Conservation (phyloP, 2,113 vertebrate genomes). For the Calyptomena viridis region DNA sequence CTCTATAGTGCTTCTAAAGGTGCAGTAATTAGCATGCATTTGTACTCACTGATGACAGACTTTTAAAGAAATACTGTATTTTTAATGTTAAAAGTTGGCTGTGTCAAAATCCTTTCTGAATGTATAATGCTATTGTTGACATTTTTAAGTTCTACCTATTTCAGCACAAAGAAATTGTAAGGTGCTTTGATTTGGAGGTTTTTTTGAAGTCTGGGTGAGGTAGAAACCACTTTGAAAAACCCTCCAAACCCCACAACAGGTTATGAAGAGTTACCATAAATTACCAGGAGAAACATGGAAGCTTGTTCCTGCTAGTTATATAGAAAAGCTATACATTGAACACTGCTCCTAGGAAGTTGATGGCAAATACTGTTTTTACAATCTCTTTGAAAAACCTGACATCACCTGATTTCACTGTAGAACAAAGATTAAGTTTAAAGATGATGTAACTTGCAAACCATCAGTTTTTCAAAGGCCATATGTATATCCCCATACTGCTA, state of each 20-base stretch:
- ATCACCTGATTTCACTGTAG: background rate
- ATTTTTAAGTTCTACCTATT: background rate
- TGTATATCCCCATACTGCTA: background rate
- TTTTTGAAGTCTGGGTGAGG: background rate
- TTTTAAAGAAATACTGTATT: background rate
- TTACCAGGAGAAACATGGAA: background rate
- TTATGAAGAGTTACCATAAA: background rate
- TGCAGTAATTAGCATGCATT: accelerated
- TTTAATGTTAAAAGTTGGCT: background rate
- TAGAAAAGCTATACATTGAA: background rate
- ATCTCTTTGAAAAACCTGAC: background rate
- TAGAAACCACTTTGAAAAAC: background rate
- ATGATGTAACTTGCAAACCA: background rate
- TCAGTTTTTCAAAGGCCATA: background rate
- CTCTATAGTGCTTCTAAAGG: background rate
- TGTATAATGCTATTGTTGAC: background rate
- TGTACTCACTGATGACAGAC: background rate
- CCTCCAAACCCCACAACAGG: background rate
- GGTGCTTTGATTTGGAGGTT: too few relatives aligned
- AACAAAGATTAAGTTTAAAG: background rate
- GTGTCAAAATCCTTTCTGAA: background rate
- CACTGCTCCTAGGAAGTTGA: background rate
- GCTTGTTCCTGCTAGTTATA: background rate
- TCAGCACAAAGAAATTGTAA: background rate
- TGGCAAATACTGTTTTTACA: background rate